Evolutionary conservation across 2,797 vertebrate species (phyloP), one percentile per base, ranked within the genome.

Genomic region (Characodon lateralis): DNA sequence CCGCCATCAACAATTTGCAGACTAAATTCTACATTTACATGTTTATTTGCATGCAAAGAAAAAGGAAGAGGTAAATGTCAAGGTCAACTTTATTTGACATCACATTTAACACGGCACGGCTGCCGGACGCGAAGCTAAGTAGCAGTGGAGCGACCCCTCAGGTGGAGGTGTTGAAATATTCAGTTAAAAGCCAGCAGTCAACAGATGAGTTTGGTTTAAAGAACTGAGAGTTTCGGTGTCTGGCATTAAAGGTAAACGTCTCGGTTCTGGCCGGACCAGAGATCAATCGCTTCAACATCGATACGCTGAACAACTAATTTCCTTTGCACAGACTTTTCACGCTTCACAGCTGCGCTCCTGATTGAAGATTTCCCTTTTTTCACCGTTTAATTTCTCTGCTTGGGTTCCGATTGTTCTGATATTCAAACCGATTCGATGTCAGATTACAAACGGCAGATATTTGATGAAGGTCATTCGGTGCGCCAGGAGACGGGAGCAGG

Each of bases 231-330:
- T 50, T 50, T 28, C 58, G 39, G 16, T 18, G n/a, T 61, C 50
- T 20, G 50, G 20, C 1, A 8, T 55, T 22, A 58, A 24, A 58
- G 24, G n/a, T 24, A 56, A n/a, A 35, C 31, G 31, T 35, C 35
- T 35, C 35, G 35, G 43, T 46, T 46, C 6, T 16, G 59, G 26
- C 59, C 28, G 28, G 28, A 51, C 16, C 50, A 59, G n/a, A 12
- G 31, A 63, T 1, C 35, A 63, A 35, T 16, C 5, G 28, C 22
- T 65, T 39, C 35, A 24, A 68, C 65, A 43, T 43, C 6, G 0
- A n/a, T n/a, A n/a, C 39, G 26, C 39, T n/a, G 22, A 69, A 46
- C 26, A 22, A 69, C 46, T 69, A 48, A 69, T 69, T 69, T 69
- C 46, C 41, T 46, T 46, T 69, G 41, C 24, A 24, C 65, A 68